Evolutionary conservation across 2,888 invertebrate genomes (phyloP), one percentile per base, ranked within the genome.

Genomic region (Pammene fasciana): DNA sequence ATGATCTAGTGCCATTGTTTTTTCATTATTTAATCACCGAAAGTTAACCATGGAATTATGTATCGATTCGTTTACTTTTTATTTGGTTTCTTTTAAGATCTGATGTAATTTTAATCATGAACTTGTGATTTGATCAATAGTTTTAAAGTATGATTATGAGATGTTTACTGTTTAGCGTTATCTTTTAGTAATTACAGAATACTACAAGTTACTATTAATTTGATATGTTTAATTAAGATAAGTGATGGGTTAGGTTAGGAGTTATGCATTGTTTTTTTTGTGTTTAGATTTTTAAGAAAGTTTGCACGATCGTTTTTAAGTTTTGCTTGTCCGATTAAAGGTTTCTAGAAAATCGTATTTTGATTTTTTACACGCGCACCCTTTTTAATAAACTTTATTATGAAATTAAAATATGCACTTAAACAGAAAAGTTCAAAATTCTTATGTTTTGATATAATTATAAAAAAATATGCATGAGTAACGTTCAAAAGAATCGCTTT

Each of bases 141-240:
- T 90, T 91, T 90, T 88, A 90, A 81, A 83, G 81, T 83, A 80
- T 89, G 88, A 89, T 90, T 91, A 86, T 88, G 85, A 83, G 76
- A 85, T 87, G 82, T 82, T 80, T 75, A 81, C 78, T 87, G 82
- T 82, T 80, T 75, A 81, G 78, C 78, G 77, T 78, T 78, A 80
- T 77, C 74, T 78, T 78, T 81, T 79, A 79, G 77, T 86, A 83
- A 85, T 86, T 87, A 84, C 83, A 79, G 81, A 84, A 82, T 86
- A 73, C 70, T 60, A 50, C 62, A 74, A 68, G 64, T 72, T 80
- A 78, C 71, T 72, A 72, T 74, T 72, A 68, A 68, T 71, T 73
- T 66, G 52, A 64, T 62, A 54, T 38, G 38, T 64, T 76, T 72
- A 78, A 74, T 78, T 75, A 80, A 75, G 72, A 76, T 79, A 77